phyloP scores from a whole-genome alignment of 2,113 vertebrate species.

The Grantiella picta region DNA sequence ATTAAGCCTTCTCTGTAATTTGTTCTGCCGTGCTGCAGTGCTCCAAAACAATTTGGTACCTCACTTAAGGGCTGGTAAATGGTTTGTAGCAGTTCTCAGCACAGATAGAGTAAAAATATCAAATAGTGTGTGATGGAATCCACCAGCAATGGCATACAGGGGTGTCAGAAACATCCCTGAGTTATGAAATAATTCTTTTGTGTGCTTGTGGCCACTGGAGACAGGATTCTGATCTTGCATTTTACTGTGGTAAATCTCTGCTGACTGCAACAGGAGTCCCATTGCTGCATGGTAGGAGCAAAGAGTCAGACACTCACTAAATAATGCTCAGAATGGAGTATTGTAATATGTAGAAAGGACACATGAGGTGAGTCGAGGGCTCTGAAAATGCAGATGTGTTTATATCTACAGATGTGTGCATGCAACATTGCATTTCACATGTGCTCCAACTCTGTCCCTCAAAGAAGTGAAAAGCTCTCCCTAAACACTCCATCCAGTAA shows the following conservation, averaged over 20 bases:
- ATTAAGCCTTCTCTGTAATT: slow-evolving; percentile 74
- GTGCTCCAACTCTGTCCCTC: not conserved
- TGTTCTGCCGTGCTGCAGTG: slow-evolving; percentile 61
- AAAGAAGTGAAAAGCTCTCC: not conserved
- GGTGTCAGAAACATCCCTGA: not conserved
- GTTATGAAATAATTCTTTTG: not conserved
- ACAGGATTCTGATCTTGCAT: not conserved
- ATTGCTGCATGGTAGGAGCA: not conserved
- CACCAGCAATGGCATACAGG: not conserved
- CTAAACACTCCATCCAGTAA: slow-evolving; percentile 16
- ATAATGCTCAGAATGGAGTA: not conserved
- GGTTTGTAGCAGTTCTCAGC: slow-evolving; percentile 48
- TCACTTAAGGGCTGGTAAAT: slow-evolving; percentile 68
- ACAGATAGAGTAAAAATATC: slow-evolving; percentile 13
- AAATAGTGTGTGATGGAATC: not conserved
- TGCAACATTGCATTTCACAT: not conserved
- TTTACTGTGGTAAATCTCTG: not conserved
- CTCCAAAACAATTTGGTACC: slow-evolving; percentile 73
- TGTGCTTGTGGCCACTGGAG: not conserved
- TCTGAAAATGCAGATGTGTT: not conserved
- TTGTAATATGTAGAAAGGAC: not conserved
- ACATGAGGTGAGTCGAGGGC: not conserved
- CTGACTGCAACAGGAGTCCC: not conserved
- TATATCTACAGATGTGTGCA: not conserved
- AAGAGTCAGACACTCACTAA: not conserved